A percentile compares a stretch with the other conserved stretches of the same genome.
These are phyloP conservation scores for Drosophila buzzatii DNA, from an alignment of 2,888 invertebrate species.

Conservation along the genomic window DNA sequence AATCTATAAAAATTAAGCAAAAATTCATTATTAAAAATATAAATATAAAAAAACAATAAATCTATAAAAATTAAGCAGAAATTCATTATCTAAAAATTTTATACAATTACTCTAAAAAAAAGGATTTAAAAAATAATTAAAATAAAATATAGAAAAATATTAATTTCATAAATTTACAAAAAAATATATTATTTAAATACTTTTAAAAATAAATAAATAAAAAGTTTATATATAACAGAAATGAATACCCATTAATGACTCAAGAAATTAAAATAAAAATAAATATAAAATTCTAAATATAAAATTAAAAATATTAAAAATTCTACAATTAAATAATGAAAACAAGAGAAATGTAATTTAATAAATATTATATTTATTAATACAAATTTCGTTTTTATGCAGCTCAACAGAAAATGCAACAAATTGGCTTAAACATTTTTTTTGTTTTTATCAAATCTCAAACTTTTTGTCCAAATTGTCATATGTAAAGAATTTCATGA, in stretches of 20 bases:
- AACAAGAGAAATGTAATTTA: background rate
- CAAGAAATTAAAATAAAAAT: too few relatives aligned
- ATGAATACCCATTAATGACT: too few relatives aligned
- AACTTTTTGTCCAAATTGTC: slow-evolving; percentile 1
- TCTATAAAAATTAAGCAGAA: too few relatives aligned
- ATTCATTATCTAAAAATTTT: too few relatives aligned
- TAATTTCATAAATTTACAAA: too few relatives aligned
- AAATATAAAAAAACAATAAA: background rate
- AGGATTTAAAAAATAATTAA: background rate
- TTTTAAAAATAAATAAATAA: too few relatives aligned
- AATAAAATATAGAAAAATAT: too few relatives aligned
- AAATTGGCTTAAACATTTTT: slow-evolving; percentile 35
- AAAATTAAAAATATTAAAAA: background rate
- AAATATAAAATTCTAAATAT: too few relatives aligned
- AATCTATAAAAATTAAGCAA: too few relatives aligned
- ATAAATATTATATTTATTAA: background rate
- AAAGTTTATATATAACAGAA: too few relatives aligned
- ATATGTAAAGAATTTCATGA: slow-evolving; percentile 30
- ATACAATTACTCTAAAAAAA: background rate
- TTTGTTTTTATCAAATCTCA: background rate
- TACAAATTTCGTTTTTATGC: slow-evolving; percentile 6
- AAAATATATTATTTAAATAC: too few relatives aligned
- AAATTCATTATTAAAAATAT: background rate
- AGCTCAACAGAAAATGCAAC: slow-evolving; percentile 11
- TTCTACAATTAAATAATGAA: too few relatives aligned